Evolutionary conservation across 2,113 vertebrate species (phyloP).

Genomic region (Pagrus major): DNA sequence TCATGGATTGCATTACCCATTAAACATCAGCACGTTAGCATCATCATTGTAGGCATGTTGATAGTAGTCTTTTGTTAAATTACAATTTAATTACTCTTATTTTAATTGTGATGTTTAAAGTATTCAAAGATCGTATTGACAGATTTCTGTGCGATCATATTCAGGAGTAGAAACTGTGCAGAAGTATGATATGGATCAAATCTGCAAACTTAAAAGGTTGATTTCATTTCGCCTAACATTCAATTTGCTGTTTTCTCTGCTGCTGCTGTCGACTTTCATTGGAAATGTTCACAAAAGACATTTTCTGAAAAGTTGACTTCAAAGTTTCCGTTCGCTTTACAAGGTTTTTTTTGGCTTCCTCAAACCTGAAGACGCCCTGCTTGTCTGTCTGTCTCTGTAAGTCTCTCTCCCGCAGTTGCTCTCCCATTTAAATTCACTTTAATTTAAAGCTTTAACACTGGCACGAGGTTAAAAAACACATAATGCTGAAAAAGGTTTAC

Average conservation of each 20-base stretch:
- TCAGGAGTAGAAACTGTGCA: not conserved
- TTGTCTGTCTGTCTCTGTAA: not conserved
- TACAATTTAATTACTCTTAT: not conserved
- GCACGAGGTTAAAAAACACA: not conserved
- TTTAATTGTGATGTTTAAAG: not conserved
- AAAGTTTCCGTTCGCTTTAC: not conserved
- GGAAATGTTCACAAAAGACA: conserved; percentile 2
- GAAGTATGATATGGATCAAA: not conserved
- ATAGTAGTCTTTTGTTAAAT: too few species aligned
- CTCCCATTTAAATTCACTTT: conserved; percentile 13
- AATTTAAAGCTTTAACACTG: conserved; percentile 19
- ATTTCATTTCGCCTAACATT: not conserved
- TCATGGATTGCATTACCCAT: too few species aligned
- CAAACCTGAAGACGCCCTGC: not conserved
- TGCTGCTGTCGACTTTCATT: conserved; percentile 18
- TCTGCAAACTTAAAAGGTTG: conserved; percentile 1
- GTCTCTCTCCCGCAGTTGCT: not conserved
- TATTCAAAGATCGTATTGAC: not conserved
- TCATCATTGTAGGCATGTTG: too few species aligned
- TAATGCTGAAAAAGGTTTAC: not conserved
- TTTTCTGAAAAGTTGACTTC: too few species aligned
- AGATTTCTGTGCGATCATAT: not conserved
- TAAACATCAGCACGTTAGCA: too few species aligned
- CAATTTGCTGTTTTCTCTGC: not conserved
- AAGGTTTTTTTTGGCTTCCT: conserved; percentile 12